These are phyloP conservation scores for Vanessa tameamea DNA, from an alignment of 1,140 invertebrate genomes.

Conservation along the genomic window DNA sequence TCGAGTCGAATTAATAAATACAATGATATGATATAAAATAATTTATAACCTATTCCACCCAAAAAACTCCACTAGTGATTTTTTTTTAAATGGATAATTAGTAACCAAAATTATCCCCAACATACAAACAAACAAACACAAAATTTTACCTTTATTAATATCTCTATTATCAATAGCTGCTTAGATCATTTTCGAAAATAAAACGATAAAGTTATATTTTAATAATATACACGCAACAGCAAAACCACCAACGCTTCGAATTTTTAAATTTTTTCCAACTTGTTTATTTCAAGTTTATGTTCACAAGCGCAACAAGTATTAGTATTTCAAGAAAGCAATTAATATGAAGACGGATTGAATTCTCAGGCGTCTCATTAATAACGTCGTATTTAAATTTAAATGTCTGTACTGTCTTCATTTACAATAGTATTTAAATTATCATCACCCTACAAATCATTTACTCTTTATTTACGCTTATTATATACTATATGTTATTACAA, in stretches of 20 bases:
- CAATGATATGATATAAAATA: no score
- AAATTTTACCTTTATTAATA: no score
- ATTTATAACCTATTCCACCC: no score
- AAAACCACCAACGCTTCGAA: background rate
- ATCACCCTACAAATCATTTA: conserved; percentile 22
- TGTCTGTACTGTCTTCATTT: conserved; percentile 37
- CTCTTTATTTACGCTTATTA: background rate
- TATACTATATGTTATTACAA: background rate
- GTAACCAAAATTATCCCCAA: no score
- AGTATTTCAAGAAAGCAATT: conserved; percentile 41
- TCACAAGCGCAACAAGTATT: conserved; percentile 14
- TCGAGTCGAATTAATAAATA: no score
- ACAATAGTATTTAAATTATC: conserved; percentile 30
- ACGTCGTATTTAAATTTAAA: conserved; percentile 17
- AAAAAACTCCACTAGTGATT: no score
- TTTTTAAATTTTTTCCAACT: background rate
- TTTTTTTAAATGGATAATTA: no score
- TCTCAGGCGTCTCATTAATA: conserved; percentile 36
- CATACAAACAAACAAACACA: no score
- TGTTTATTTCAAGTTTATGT: background rate
- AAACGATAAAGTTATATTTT: no score
- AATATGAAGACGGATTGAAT: conserved; percentile 46
- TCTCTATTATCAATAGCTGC: no score
- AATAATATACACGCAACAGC: no score
- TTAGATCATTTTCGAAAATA: no score